Evolutionary conservation across 2,888 invertebrate species (phyloP), one percentile per base, ranked within the genome.

Genomic region (Drosophila anceps): DNA sequence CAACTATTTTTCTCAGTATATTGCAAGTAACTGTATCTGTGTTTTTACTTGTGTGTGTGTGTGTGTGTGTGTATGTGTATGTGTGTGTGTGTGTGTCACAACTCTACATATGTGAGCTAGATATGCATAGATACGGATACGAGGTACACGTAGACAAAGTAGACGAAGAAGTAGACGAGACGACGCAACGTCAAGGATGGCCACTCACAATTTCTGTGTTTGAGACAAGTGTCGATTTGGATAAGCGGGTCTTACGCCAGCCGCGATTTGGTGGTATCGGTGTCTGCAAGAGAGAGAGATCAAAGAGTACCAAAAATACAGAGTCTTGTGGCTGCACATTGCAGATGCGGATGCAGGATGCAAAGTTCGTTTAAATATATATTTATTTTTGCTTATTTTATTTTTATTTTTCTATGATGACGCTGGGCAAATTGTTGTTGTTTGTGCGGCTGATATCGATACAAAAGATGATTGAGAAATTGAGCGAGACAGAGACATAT

Each of bases 181-280:
- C 50, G 55, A 71, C 58, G 63, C 43, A 51, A 33, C 65, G 61
- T 43, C 68, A 60, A 65, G 55, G 68, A 59, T 65, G 71, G 63
- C 84, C 86, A 91, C 91, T 91, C 91, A 91, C 91, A 92, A 91
- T 91, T 92, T 91, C 90, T 90, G 91, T 91, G 84, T 91, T 91
- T 81, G 91, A 91, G 91, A 91, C 78, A 88, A 91, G 90, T 82
- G 92, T 91, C 89, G 91, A 92, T 92, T 91, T 91, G 81, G 92
- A 91, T 87, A 92, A 91, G 67, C 91, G 91, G 84, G 92, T 92
- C 90, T 92, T 92, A 89, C 91, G 91, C 88, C 92, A 91, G 88
- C 92, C 92, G 85, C 92, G 90, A 89, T 92, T 89, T 90, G 92
- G 85, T 86, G 91, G 87, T 80, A 90, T 90, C 84, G 90, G 92